Evolutionary conservation across 2,888 invertebrate genomes (phyloP), one percentile per base, ranked within the genome.

Genomic region (Allygus modestus): DNA sequence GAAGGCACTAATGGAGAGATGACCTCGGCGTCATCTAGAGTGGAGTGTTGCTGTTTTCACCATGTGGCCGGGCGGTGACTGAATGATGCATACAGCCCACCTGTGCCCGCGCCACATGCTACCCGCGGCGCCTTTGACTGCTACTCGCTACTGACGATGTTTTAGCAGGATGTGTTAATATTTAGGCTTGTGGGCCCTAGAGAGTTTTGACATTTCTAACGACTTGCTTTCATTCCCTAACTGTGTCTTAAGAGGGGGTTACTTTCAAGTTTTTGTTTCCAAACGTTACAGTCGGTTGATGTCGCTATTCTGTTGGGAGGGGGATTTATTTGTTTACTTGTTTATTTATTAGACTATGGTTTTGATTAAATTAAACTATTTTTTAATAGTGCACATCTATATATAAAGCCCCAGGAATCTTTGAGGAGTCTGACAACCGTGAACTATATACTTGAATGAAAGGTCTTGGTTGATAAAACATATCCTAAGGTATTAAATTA

Each of bases 61-160:
- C 73, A 73, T 73, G 73, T 73, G 73, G 73, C 73, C 20, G 15
- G 37, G 20, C 73, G 73, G 1, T 65, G 65, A 73, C 73, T 11
- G 54, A 28, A 11, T 73, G 73, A 73, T 73, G 20, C 73, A 73
- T 73, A 41, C 1, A 73, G 73, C 73, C 73, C 73, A 73, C 73
- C 73, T 73, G 73, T 73, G 37, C 43, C 73, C 23, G n/a, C 37
- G 73, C 73, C 73, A 73, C 41, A 73, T 73, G 73, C 41, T 54
- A 69, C 31, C 28, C 2, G 20, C 73, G 73, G 73, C 73, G 41
- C 73, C 73, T 73, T 73, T 73, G 73, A 73, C 41, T 26, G n/a
- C n/a, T n/a, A n/a, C n/a, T 5, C 11, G 73, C 73, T 73, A 37
- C 73, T 73, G 37, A 41, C 41, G 73, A 73, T 20, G 73, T 73